Base-by-base conservation (phyloP, 2,113 vertebrate species). In the Thalassoma bifasciatum region DNA sequence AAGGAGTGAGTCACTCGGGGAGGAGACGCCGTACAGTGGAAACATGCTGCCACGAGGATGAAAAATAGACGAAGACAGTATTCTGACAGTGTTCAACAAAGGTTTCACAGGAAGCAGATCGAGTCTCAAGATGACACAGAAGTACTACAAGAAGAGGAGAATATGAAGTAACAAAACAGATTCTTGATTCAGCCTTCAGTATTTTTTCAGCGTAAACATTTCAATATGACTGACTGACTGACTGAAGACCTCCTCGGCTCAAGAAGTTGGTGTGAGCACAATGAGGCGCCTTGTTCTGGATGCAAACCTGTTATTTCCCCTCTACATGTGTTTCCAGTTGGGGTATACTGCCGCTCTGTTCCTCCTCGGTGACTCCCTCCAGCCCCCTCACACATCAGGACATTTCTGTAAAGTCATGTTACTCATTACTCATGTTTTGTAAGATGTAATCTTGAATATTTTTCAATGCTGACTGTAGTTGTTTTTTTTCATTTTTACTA, bases 381-480 rank as follows among this genome's bases (percentile, higher is more conserved):
- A n/a, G n/a, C n/a, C 30, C 30, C 30, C 30, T 47, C 64, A 57
- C 52, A 73, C 64, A 86, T 87, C 72, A 68, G 70, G 62, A 76
- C 66, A 51, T 74, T 66, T 70, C 60, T 68, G 57, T 79, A 60
- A 80, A 72, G 63, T 64, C 79, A 77, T 75, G 30, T 71, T 76
- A 66, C 51, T 78, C 66, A 62, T 79, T 60, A 65, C 65, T 64
- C 70, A 57, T 80, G 71, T 77, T 74, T 86, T 58, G 57, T 84
- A 78, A 75, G 30, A 54, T 82, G 72, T 85, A 72, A 66, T 83
- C 68, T 85, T 70, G 19, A 75, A 75, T 80, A 68, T 52, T 63
- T 75, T 75, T 76, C 10, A 59, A 11, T 62, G 65, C 75, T 74
- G 26, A 71, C n/a, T 19, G 65, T 44, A 47, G 19, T 65, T 56